A percentile compares a stretch with the other conserved stretches of the same genome.
Conservation (phyloP, 2,888 invertebrate species). For the Vannuccia rotundouncinata region DNA sequence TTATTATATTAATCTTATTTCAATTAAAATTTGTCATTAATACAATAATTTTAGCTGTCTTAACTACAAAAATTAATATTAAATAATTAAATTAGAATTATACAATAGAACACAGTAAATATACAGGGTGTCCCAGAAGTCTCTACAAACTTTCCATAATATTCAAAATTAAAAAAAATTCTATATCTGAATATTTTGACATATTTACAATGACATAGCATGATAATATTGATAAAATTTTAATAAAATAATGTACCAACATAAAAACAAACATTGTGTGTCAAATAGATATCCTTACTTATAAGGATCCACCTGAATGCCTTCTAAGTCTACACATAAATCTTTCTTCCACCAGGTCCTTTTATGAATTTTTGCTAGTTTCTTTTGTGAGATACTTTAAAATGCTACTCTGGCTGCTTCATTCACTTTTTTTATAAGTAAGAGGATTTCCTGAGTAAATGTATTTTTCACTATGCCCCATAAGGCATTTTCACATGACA, state of each 20-base stretch:
- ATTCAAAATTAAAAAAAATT: background rate
- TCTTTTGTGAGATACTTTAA: background rate
- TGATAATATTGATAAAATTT: background rate
- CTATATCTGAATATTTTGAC: background rate
- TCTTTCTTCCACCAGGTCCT: background rate
- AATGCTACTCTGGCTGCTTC: background rate
- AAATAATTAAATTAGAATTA: no score
- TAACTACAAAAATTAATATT: no score
- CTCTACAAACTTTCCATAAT: background rate
- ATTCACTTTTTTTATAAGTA: background rate
- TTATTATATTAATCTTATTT: no score
- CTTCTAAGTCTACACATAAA: background rate
- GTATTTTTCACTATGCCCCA: slow-evolving; percentile 1
- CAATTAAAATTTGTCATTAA: no score
- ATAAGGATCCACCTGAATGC: background rate
- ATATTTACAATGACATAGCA: background rate
- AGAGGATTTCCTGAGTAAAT: background rate
- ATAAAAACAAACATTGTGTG: background rate
- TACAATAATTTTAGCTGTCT: no score
- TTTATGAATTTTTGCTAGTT: background rate
- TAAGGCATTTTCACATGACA: slow-evolving; percentile 16
- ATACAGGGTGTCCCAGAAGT: background rate
- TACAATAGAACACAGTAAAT: no score
- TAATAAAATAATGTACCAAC: background rate
- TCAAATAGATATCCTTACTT: background rate